Evolutionary conservation across 1,140 invertebrate species (phyloP).

Genomic region (Drosophila burlai): DNA sequence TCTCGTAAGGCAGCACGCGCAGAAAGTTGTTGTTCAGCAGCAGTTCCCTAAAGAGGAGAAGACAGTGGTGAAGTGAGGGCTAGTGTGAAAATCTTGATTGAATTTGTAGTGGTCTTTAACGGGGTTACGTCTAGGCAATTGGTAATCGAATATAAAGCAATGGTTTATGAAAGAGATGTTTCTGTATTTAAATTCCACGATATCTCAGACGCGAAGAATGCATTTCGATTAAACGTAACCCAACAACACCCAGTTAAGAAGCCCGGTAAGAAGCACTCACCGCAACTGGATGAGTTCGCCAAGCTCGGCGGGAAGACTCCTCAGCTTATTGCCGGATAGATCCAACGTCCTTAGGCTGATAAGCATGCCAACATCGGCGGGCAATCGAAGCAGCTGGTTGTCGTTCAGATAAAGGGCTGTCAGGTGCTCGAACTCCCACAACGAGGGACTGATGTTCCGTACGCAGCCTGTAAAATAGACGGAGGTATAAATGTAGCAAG

Average conservation of each 20-base stretch:
- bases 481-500: background rate
- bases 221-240: background rate
- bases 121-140: background rate
- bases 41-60: conserved; percentile 92
- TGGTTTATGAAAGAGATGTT: background rate
- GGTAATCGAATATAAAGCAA: background rate
- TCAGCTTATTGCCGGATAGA: conserved; percentile 96
- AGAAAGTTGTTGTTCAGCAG: conserved; percentile 97
- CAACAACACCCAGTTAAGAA: too few relatives aligned
- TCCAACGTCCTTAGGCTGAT: conserved; percentile 94
- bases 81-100: conserved; percentile 4
- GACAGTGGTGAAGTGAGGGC: background rate
- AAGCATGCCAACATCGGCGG: conserved; percentile 94
- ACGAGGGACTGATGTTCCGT: conserved; percentile 94
- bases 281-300: conserved; percentile 97
- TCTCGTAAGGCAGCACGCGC: conserved; percentile 96
- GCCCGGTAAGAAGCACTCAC: conserved; percentile 85
- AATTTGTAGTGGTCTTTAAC: conserved; percentile 5
- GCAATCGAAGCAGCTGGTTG: conserved; percentile 95
- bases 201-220: background rate
- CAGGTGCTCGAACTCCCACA: conserved; percentile 96
- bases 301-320: conserved; percentile 96
- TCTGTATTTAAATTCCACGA: background rate
- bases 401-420: conserved; percentile 98
- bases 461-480: conserved; percentile 92